These are phyloP conservation scores for Harpalus rubripes DNA, from an alignment of 2,888 invertebrate species.

Conservation along the genomic window DNA sequence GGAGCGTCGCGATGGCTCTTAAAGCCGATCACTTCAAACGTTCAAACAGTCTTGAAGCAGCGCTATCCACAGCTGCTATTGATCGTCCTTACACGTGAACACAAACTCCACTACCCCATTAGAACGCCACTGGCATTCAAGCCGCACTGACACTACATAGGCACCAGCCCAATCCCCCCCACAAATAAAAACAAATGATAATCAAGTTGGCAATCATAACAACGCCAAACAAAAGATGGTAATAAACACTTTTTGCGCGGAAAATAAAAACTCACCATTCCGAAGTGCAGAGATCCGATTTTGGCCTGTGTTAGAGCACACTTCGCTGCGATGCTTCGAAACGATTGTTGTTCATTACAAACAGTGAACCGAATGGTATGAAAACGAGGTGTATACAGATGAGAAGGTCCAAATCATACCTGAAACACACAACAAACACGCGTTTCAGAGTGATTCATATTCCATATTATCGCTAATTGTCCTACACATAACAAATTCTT, in stretches of 20 bases:
- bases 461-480: not conserved
- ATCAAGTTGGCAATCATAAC: conserved; percentile 11
- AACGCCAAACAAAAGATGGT: conserved; percentile 29
- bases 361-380: conserved; percentile 41
- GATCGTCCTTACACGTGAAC: conserved; percentile 41
- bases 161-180: not conserved
- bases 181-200: conserved; percentile 5
- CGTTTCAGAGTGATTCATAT: not conserved
- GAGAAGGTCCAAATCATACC: conserved; percentile 58
- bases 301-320: conserved; percentile 25
- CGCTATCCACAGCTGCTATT: not conserved
- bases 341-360: conserved; percentile 49
- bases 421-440: conserved; percentile 30
- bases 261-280: conserved; percentile 50
- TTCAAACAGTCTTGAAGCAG: conserved; percentile 27
- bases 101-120: conserved; percentile 1
- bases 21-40: conserved; percentile 32
- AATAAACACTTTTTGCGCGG: conserved; percentile 17
- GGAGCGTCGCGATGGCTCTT: conserved; percentile 23
- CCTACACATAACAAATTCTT: no score
- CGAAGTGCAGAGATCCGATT: conserved; percentile 32
- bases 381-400: conserved; percentile 30
- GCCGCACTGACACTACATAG: conserved; percentile 15
- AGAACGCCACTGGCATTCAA: conserved; percentile 32
- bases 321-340: not conserved